Evolutionary conservation across 1,140 invertebrate genomes (phyloP), one percentile per base, ranked within the genome.

Genomic region (Notospermus geniculatus): DNA sequence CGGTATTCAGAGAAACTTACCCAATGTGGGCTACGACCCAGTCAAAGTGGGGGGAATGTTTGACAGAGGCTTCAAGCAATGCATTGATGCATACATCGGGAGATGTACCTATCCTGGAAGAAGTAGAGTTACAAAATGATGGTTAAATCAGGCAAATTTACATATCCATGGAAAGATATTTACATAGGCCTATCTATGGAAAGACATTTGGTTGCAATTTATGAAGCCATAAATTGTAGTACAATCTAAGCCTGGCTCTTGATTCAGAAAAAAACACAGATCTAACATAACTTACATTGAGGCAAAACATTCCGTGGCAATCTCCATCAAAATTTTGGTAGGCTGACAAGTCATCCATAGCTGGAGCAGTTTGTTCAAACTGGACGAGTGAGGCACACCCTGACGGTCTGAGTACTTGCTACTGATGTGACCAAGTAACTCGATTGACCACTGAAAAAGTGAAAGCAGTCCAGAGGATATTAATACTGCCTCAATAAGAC

Each of bases 11-110:
- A 27, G 25, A 9, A 25, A 66, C 71, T 52, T 70, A 80, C 79
- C 91, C 91, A 41, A 95, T 88, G 81, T 92, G 90, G 5, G 91
- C 92, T 1, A 94, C 90, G 0, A 93, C 91, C 92, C 92, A 95
- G 72, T 93, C 92, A 82, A 93, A 93, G 75, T 92, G 86, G 41
- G 91, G 90, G 60, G 87, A 88, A 75, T 91, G 89, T 23, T 86
- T 82, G 1, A 91, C 86, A 63, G 89, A 91, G 0, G 89, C 90
- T 70, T 91, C 89, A 43, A 91, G 76, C 32, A 93, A 77, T 0
- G 89, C 87, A 79, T 89, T 89, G 30, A 93, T 90, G 71, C 89
- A 91, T 5, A 85, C 83, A 70, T 91, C 90, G 1, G 89, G 88
- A 9, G 74, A 69, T 43, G 67, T 70, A 45, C 67, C 66, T 11